Evolutionary conservation across 2,797 vertebrate species (phyloP).

Genomic region (Coracias cyanogaster): DNA sequence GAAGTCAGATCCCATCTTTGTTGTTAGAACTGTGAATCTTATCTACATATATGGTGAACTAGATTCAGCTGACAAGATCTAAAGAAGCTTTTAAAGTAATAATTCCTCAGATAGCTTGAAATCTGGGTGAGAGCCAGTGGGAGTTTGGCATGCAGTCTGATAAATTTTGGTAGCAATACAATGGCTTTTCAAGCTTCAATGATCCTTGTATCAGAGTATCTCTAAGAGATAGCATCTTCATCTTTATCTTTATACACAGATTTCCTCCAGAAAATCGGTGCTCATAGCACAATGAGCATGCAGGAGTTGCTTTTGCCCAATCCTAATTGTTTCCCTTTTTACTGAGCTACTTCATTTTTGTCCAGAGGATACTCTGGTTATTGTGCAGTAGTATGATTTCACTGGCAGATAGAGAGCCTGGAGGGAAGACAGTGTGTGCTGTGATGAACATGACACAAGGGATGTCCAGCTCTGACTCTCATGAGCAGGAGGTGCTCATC

Average conservation of each 20-base stretch:
- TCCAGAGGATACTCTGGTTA: not conserved
- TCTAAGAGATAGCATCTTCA: not conserved
- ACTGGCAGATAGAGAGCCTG: not conserved
- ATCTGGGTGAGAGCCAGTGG: slow-evolving; percentile 35
- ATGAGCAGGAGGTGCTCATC: not conserved
- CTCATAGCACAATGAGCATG: not conserved
- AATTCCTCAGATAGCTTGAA: slow-evolving; percentile 1
- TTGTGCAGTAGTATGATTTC: not conserved
- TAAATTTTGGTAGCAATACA: not conserved
- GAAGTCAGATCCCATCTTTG: not conserved
- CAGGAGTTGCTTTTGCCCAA: not conserved
- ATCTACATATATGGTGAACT: not conserved
- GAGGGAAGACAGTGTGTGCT: rapidly evolving
- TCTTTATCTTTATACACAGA: not conserved
- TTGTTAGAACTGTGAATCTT: slow-evolving; percentile 8
- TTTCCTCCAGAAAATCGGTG: not conserved
- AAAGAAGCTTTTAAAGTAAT: slow-evolving; percentile 35
- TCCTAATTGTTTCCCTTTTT: not conserved
- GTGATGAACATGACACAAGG: rapidly evolving
- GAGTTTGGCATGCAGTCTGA: not conserved
- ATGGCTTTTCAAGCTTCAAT: slow-evolving; percentile 6
- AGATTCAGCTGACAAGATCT: slow-evolving; percentile 9
- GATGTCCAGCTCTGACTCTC: not conserved
- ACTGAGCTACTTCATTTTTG: not conserved
- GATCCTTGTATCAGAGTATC: not conserved